A percentile compares a stretch with the other conserved stretches of the same genome.
Evolutionary conservation across 2,888 invertebrate species (phyloP).

Genomic region (Habroteleia sp.): DNA sequence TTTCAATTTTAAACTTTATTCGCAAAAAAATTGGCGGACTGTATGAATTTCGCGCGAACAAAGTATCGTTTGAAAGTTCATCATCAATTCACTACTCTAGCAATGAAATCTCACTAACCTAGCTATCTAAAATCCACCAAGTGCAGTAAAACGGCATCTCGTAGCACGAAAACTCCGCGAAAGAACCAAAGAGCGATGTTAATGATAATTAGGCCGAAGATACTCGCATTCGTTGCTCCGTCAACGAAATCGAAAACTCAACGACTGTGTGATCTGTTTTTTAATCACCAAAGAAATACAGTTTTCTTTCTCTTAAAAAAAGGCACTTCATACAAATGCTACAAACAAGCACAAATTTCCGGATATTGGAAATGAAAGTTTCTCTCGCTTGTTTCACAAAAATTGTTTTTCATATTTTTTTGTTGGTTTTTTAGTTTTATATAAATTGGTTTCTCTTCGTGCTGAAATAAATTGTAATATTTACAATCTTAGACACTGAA

Average conservation of each 20-base stretch:
- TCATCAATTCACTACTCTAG: constrained; percentile 67
- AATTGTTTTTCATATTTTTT: constrained; percentile 7
- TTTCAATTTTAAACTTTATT: too few relatives aligned
- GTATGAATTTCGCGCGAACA: constrained; percentile 5
- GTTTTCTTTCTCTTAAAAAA: constrained; percentile 34
- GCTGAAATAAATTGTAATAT: constrained; percentile 53
- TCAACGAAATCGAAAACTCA: constrained; percentile 50
- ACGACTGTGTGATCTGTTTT: constrained; percentile 24
- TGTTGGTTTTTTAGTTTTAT: constrained; percentile 22
- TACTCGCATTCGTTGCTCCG: constrained; percentile 53
- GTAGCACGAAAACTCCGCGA: constrained; percentile 30
- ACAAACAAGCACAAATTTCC: constrained; percentile 57
- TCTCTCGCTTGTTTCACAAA: constrained; percentile 18
- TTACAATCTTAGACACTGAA: constrained; percentile 38
- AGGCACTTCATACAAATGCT: constrained; percentile 60
- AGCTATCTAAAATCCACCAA: constrained; percentile 68
- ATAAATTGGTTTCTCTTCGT: constrained; percentile 37
- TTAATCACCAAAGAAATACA: constrained; percentile 18
- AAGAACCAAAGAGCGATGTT: constrained; percentile 46
- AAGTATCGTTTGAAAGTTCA: constrained; percentile 8
- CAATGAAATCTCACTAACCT: constrained; percentile 69
- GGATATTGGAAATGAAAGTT: constrained; percentile 25
- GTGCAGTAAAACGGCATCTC: constrained; percentile 54
- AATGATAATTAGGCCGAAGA: constrained; percentile 59
- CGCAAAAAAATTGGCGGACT: constrained; percentile 1